Base-by-base conservation (phyloP, 2,888 invertebrate genomes). In the Nematopogon swammerdamellus region DNA sequence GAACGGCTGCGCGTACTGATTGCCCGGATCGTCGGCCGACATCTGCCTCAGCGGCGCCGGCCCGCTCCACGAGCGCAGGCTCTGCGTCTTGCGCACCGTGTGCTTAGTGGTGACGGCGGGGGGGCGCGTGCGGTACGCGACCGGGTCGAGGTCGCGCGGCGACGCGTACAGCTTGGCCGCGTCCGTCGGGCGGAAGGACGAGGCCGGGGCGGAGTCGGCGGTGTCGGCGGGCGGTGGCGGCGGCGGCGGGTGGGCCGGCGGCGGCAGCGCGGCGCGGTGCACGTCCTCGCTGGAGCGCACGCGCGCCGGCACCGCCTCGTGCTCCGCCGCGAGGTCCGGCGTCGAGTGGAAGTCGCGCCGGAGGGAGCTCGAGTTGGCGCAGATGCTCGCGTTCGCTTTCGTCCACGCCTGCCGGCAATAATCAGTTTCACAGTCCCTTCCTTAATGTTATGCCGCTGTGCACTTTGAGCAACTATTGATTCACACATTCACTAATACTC, bases 301-400 rank as follows among this genome's bases (percentile, higher is more conserved):
- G 18, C 72, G 54, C 18, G 63, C 60, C 8, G 76, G 75, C 44
- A 63, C 71, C 29, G 66, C 54, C 11, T 65, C 57, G 52, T 62
- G 68, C 56, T 67, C 73, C 4, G 29, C 46, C 30, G 85, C 85
- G 52, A 88, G 68, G 71, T 95, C 95, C 0, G 95, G 95, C n/a
- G 95, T 95, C 53, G 93, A 93, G 69, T 87, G 88, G 80, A 94
- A 95, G 58, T 88, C 88, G 51, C 94, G 85, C 56, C 92, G 90
- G 45, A 94, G 77, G 57, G 85, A 81, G 25, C 72, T 71, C 36
- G 69, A 69, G n/a, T n/a, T n/a, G n/a, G 14, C 69, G 58, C 29
- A 68, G 69, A 48, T 75, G 63, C n/a, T 80, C 25, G 66, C 58
- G 63, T 53, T 71, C 61, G 63, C 74, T 67, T 69, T 68, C 55